Base-by-base conservation (phyloP, 2,113 vertebrate species). In the Etia nguti region DNA sequence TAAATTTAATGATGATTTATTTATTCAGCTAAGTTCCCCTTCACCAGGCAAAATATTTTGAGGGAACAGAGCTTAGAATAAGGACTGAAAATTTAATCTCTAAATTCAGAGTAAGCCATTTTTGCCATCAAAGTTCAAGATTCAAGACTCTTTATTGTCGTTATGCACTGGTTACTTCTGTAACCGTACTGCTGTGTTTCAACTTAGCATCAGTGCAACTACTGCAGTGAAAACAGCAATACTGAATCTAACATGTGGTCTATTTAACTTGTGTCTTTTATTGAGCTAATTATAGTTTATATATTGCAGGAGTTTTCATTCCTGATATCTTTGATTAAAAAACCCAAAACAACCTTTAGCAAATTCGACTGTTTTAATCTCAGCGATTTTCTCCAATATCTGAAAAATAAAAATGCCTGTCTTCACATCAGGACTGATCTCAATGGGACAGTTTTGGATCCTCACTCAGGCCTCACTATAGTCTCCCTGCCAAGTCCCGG, bases 401-500 rank as follows among this genome's bases (percentile, higher is more conserved):
- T 82, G 36, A 10, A 11, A 38, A 80, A 75, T 65, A 5, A 81
- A 20, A 3, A 73, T 75, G 59, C 6, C 43, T 80, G 1, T 92
- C 41, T 73, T 24, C n/a, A 13, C 79, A 11, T 86, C 46, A 96
- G 96, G n/a, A 94, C 95, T 22, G 85, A 90, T 1, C 82, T 90
- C 52, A 41, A 0, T 1, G 81, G 82, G 34, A 24, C 85, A 2
- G 43, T 56, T 29, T 3, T 89, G 81, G 92, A 79, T 46, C 29
- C 16, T 1, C 16, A 43, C 6, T 84, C 82, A 0, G 88, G 92
- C 56, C 92, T 96, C 46, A 84, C 86, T 13, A 36, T 94, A 8
- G 81, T 98, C 26, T 59, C 22, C 4, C 94, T 98, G 83, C 98
- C 98, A 1, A 89, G 84, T 12, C 94, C 96, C 0, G 36, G 24